phyloP scores from a whole-genome alignment of 53 echinoderm and acorn worm genomes.

The Glandiceps talaboti region DNA sequence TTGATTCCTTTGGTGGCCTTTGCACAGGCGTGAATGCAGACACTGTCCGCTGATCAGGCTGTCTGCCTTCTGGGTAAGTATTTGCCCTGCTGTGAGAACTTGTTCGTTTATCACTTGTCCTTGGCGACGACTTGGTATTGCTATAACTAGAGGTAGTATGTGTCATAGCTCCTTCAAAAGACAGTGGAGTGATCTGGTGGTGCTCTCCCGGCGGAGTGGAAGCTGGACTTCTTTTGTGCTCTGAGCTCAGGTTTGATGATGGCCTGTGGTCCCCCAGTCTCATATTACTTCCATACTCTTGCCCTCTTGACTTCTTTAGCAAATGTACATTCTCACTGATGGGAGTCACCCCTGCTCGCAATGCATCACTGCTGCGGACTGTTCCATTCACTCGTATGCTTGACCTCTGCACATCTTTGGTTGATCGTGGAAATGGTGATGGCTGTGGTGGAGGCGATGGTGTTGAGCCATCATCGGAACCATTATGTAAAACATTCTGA shows the following conservation, averaged over 20 bases:
- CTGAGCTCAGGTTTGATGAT: background rate
- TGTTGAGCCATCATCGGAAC: background rate
- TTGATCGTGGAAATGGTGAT: conserved; percentile 4
- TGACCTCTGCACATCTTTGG: conserved; percentile 17
- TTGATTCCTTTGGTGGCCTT: background rate
- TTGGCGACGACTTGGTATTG: conserved; percentile 10
- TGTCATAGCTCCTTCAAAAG: background rate
- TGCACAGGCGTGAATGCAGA: background rate
- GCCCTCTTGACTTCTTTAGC: background rate
- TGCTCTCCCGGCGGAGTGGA: background rate
- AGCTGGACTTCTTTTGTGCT: background rate
- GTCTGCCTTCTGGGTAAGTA: background rate
- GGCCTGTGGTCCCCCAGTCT: background rate
- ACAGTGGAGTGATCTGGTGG: background rate
- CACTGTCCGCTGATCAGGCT: background rate
- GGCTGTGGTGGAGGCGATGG: background rate
- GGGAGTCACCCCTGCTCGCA: conserved; percentile 2
- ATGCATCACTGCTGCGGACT: background rate
- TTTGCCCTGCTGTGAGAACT: background rate
- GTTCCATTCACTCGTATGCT: conserved; percentile 4
- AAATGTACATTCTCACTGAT: background rate
- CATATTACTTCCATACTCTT: background rate
- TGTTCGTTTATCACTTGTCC: conserved; percentile 28
- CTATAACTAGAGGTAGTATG: background rate
- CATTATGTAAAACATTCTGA: conserved; percentile 48